Conservation (phyloP, 2,797 vertebrate species). For the Platyrinchus mystaceus region DNA sequence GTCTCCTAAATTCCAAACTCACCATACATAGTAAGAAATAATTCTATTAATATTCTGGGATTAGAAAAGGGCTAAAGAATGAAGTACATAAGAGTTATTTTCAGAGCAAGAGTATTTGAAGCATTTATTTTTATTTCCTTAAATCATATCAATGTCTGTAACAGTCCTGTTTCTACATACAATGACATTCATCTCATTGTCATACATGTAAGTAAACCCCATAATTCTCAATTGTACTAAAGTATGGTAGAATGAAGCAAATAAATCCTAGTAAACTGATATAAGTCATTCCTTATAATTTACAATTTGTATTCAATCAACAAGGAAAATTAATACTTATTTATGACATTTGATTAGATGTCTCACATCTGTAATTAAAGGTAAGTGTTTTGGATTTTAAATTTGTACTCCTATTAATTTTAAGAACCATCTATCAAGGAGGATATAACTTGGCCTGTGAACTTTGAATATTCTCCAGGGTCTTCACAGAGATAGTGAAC, state of each 20-base stretch:
- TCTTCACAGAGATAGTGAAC: background rate
- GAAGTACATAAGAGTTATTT: background rate
- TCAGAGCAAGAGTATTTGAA: background rate
- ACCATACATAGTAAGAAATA: background rate
- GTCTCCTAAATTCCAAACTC: background rate
- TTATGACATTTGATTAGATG: slow-evolving; percentile 51
- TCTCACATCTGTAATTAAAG: slow-evolving; percentile 29
- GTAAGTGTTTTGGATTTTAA: slow-evolving; percentile 45
- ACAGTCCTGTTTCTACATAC: background rate
- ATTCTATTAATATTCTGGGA: background rate
- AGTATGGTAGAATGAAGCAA: background rate
- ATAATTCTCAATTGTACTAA: background rate
- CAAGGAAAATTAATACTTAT: slow-evolving; percentile 30
- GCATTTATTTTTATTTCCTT: background rate
- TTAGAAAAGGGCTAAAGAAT: background rate
- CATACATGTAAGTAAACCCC: fast-evolving
- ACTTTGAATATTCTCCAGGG: background rate
- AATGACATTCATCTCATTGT: background rate
- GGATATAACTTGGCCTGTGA: background rate
- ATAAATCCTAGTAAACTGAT: background rate
- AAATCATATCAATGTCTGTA: background rate
- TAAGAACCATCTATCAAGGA: background rate
- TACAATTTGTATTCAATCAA: slow-evolving; percentile 36
- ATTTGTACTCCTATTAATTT: slow-evolving; percentile 14
- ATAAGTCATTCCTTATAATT: slow-evolving; percentile 18